These are phyloP conservation scores for Bombus confusus DNA, from an alignment of 1,140 invertebrate genomes.

Conservation along the genomic window DNA sequence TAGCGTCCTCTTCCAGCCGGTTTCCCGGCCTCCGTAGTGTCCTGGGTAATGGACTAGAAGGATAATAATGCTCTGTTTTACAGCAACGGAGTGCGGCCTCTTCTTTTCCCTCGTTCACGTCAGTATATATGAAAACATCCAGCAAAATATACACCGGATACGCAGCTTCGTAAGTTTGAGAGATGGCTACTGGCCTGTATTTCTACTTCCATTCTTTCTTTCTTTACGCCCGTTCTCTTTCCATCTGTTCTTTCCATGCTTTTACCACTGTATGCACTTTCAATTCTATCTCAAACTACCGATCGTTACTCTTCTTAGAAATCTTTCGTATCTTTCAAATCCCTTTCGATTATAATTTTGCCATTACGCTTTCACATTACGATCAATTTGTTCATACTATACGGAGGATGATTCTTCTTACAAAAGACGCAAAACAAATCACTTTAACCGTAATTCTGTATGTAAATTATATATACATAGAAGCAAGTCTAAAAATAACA, in stretches of 20 bases:
- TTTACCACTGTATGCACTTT: not conserved
- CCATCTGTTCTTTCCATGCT: not conserved
- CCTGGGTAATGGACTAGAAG: conserved; percentile 75
- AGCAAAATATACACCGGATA: conserved; percentile 68
- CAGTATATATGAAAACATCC: conserved; percentile 70
- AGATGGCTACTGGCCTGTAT: conserved; percentile 50
- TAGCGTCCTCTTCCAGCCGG: conserved; percentile 58
- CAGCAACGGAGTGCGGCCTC: conserved; percentile 63
- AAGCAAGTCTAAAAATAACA: too few relatives aligned
- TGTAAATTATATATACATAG: too few relatives aligned
- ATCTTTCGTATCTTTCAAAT: too few relatives aligned
- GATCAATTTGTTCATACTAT: too few relatives aligned
- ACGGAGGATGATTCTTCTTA: not conserved
- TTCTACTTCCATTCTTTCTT: conserved; percentile 6
- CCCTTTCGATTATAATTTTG: too few relatives aligned
- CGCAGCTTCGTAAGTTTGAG: conserved; percentile 63
- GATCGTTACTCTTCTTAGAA: not conserved
- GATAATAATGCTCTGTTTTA: conserved; percentile 76
- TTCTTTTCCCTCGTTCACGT: conserved; percentile 40
- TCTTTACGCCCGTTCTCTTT: not conserved
- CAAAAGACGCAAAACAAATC: too few relatives aligned
- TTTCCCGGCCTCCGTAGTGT: conserved; percentile 68
- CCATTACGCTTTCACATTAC: too few relatives aligned
- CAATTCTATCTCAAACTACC: not conserved
- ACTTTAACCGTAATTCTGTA: too few relatives aligned